These are phyloP conservation scores for Scatophagus argus DNA, from an alignment of 2,113 vertebrate genomes.

Conservation along the genomic window DNA sequence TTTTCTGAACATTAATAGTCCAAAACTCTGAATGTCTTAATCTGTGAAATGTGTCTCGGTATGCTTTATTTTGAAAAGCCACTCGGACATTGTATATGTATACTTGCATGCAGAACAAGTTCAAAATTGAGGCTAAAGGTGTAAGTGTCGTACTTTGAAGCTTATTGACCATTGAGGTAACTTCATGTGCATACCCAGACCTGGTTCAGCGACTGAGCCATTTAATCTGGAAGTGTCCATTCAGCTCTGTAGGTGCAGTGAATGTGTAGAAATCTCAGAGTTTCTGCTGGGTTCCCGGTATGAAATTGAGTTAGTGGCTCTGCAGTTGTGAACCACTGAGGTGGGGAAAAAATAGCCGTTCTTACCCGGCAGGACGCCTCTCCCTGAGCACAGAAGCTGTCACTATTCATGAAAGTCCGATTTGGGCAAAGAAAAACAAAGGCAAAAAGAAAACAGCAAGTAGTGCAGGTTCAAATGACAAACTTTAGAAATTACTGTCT, in stretches of 20 bases:
- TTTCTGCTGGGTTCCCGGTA: conserved; percentile 40
- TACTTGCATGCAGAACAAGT: too few relatives aligned
- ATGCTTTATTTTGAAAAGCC: too few relatives aligned
- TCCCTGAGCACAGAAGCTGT: conserved; percentile 62
- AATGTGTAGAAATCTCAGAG: conserved; percentile 50
- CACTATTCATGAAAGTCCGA: conserved; percentile 70
- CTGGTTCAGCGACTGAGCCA: too few relatives aligned
- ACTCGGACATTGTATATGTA: too few relatives aligned
- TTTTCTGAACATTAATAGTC: too few relatives aligned
- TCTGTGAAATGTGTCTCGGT: too few relatives aligned
- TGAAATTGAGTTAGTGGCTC: conserved; percentile 61
- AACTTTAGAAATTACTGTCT: conserved; percentile 47
- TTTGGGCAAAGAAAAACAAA: conserved; percentile 32
- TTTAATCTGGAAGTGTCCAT: conserved; percentile 16
- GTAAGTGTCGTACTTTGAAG: too few relatives aligned
- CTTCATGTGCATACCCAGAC: too few relatives aligned
- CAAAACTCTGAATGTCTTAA: too few relatives aligned
- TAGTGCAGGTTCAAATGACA: conserved; percentile 49
- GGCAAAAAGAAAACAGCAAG: conserved; percentile 49
- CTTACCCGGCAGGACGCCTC: conserved; percentile 44
- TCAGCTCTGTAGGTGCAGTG: conserved; percentile 27
- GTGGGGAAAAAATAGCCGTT: conserved; percentile 31
- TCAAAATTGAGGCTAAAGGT: too few relatives aligned
- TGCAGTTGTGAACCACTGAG: conserved; percentile 46
- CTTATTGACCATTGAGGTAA: too few relatives aligned